These are phyloP conservation scores for Megalopta genalis DNA, from an alignment of 1,140 invertebrate species.

Conservation along the genomic window DNA sequence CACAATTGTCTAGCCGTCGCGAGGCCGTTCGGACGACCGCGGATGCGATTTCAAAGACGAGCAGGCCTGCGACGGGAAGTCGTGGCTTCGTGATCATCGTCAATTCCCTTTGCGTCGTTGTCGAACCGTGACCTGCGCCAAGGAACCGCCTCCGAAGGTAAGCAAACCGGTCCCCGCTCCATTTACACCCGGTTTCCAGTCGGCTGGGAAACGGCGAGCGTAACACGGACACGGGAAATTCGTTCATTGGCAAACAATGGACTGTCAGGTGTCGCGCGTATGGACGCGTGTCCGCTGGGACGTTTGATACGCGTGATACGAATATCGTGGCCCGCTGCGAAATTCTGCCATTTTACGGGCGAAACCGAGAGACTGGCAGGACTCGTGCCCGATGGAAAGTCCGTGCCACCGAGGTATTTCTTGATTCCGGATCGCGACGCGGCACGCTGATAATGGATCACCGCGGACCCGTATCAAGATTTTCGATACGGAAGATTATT, in stretches of 20 bases:
- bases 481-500: too few species aligned
- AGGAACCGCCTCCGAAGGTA: constrained; percentile 1
- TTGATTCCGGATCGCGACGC: too few species aligned
- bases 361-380: too few species aligned
- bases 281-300: constrained; percentile 12
- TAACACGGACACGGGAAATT: not conserved
- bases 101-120: not conserved
- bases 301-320: constrained; percentile 15
- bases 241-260: constrained; percentile 10
- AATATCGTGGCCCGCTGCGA: not conserved
- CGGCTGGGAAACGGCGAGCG: too few species aligned
- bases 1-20: not conserved
- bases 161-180: not conserved
- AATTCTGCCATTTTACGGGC: not conserved
- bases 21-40: constrained; percentile 13
- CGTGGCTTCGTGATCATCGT: not conserved
- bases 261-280: constrained; percentile 18
- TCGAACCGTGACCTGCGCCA: not conserved
- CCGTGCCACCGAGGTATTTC: too few species aligned
- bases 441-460: too few species aligned
- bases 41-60: constrained; percentile 8
- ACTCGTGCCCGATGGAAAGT: not conserved
- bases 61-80: not conserved
- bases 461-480: too few species aligned
- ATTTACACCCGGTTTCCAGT: not conserved